Percentiles rank a stretch among this genome's conserved stretches.
Conservation (phyloP, 2,113 vertebrate species). For the Pipa parva region DNA sequence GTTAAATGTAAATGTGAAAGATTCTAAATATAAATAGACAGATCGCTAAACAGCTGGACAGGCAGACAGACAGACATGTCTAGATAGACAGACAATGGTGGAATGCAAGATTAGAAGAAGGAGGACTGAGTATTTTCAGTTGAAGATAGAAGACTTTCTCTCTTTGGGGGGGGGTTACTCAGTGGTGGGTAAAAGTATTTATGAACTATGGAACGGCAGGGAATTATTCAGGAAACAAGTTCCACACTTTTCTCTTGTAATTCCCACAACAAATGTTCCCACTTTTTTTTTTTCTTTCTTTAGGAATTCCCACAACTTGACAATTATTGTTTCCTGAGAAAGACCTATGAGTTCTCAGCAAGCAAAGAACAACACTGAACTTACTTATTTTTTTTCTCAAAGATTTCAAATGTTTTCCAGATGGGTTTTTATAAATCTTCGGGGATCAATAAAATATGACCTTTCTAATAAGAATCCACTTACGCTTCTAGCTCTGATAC, state of each 20-base stretch:
- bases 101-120: too few relatives aligned
- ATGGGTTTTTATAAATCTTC: constrained; percentile 40
- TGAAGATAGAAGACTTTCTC: too few relatives aligned
- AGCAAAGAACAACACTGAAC: constrained; percentile 36
- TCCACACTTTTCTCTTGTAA: constrained; percentile 33
- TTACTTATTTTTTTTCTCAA: constrained; percentile 10
- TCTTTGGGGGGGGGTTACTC: too few relatives aligned
- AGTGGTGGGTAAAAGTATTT: constrained; percentile 2
- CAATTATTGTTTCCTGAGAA: constrained; percentile 44
- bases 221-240: constrained; percentile 33
- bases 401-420: constrained; percentile 38
- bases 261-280: constrained; percentile 41
- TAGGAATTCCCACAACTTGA: constrained; percentile 42
- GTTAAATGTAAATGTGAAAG: too few relatives aligned
- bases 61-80: too few relatives aligned
- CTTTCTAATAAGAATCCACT: constrained; percentile 44
- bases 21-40: too few relatives aligned
- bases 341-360: constrained; percentile 40
- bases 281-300: constrained; percentile 27
- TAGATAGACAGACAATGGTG: too few relatives aligned
- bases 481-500: constrained; percentile 32
- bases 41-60: too few relatives aligned
- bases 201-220: constrained; percentile 19
- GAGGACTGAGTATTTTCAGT: too few relatives aligned
- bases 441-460: constrained; percentile 41